Base-by-base conservation (phyloP, 64 coral and sea anemone species). In the Acropora yongei region DNA sequence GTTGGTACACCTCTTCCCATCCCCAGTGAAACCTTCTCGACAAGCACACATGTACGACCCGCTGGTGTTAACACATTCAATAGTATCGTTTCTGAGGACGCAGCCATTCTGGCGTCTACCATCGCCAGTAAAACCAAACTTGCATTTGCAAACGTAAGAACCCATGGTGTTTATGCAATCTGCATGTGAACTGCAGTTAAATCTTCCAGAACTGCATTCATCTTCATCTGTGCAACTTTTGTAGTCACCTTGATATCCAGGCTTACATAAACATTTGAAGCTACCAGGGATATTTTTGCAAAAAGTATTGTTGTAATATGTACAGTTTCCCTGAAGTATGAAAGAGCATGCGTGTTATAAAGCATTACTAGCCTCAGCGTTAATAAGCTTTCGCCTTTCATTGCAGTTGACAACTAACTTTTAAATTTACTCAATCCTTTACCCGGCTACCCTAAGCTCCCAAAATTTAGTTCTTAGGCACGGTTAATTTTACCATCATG, bases 21-120 rank as follows among this genome's bases (percentile, higher is more conserved):
- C 57, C 16, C 80, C 80, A 66, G 40, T 46, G 7, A 66, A 83
- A 67, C 80, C 80, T 67, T 63, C 18, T 4, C 1, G 20, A 7
- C 80, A 83, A 46, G 67, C 80, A 60, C 80, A 83, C 41, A 46
- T 67, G 57, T 44, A 83, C 3, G 80, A 83, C 3, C 80, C 80
- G 46, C n/a, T 16, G 0, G 80, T 83, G 80, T 83, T 83, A 0
- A 45, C 10, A 20, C 80, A 83, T 4, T 18, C 55, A 17, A 65
- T 57, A 8, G 40, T 16, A 57, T 79, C 77, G 11, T 46, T 83
- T 46, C 11, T 17, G 0, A 47, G 17, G 16, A 9, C 44, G 11
- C 44, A 16, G 8, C 45, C 3, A 67, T 83, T 6, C 40, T 83
- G 3, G 9, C 42, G 14, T 3, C 5, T 66, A 44, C 79, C 79